Evolutionary conservation across 2,888 invertebrate species (phyloP).

Genomic region (Eristalis tenax): DNA sequence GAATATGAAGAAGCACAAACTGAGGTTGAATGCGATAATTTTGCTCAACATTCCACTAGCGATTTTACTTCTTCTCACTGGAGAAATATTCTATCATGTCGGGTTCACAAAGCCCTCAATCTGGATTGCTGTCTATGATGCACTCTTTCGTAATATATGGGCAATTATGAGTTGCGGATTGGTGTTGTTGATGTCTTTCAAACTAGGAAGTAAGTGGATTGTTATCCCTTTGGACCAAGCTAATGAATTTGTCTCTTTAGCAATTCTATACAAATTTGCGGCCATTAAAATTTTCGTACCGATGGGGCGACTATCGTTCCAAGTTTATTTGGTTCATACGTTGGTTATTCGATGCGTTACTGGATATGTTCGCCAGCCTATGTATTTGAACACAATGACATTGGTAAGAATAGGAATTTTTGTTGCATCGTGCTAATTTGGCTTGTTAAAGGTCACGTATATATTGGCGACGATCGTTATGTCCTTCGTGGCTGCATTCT

Average conservation of each 20-base stretch:
- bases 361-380: slow-evolving; percentile 75
- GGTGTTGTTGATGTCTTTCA: slow-evolving; percentile 76
- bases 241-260: slow-evolving; percentile 62
- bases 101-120: slow-evolving; percentile 77
- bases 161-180: slow-evolving; percentile 77
- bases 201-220: slow-evolving; percentile 78
- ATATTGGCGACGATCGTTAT: slow-evolving; percentile 74
- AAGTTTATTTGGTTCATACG: slow-evolving; percentile 78
- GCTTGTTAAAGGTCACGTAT: slow-evolving; percentile 73
- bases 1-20: slow-evolving; percentile 65
- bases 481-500: slow-evolving; percentile 74
- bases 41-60: slow-evolving; percentile 70
- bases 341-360: slow-evolving; percentile 74
- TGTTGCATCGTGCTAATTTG: background rate
- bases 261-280: slow-evolving; percentile 75
- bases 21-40: slow-evolving; percentile 74
- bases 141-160: slow-evolving; percentile 80
- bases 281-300: slow-evolving; percentile 74
- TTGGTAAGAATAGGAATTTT: slow-evolving; percentile 73
- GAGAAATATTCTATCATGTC: slow-evolving; percentile 76
- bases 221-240: no score
- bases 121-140: slow-evolving; percentile 80
- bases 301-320: slow-evolving; percentile 77
- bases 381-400: slow-evolving; percentile 74
- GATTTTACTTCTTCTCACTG: slow-evolving; percentile 74